phyloP scores from a whole-genome alignment of 2,113 vertebrate species.

The Nanorana parkeri region DNA sequence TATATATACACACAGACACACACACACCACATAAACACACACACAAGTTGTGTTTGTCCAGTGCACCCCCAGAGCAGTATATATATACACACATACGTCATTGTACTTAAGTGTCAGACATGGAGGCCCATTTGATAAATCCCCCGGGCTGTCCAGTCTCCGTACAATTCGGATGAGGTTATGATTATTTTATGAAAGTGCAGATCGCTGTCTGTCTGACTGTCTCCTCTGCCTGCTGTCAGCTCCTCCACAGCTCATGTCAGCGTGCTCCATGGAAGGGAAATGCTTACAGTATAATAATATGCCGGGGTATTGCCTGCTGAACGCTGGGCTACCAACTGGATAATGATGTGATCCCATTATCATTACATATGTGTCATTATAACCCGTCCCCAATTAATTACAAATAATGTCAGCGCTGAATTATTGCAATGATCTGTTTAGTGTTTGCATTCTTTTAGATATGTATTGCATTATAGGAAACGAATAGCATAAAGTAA shows the following conservation, averaged over 20 bases:
- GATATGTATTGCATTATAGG: no score
- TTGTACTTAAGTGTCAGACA: slow-evolving; percentile 35
- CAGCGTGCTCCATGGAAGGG: no score
- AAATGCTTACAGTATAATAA: no score
- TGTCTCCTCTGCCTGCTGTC: slow-evolving; percentile 33
- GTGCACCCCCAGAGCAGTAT: neutral
- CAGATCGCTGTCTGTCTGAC: slow-evolving; percentile 33
- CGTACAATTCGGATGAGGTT: slow-evolving; percentile 53
- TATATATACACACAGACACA: neutral
- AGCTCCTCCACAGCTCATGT: slow-evolving; percentile 2
- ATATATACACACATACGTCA: neutral
- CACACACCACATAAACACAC: neutral
- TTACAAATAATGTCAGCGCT: no score
- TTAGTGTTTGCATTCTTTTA: no score
- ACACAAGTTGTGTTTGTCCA: neutral
- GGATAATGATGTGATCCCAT: no score
- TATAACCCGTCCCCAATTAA: no score
- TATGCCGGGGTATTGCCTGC: no score
- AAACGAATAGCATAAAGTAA: no score
- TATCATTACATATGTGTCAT: no score
- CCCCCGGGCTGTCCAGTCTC: slow-evolving; percentile 41
- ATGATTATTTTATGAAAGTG: slow-evolving; percentile 56
- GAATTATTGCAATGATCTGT: no score
- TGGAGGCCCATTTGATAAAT: slow-evolving; percentile 33
- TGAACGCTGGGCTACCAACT: no score